Evolutionary conservation across 2,888 invertebrate genomes (phyloP).

Genomic region (Diadromus collaris): DNA sequence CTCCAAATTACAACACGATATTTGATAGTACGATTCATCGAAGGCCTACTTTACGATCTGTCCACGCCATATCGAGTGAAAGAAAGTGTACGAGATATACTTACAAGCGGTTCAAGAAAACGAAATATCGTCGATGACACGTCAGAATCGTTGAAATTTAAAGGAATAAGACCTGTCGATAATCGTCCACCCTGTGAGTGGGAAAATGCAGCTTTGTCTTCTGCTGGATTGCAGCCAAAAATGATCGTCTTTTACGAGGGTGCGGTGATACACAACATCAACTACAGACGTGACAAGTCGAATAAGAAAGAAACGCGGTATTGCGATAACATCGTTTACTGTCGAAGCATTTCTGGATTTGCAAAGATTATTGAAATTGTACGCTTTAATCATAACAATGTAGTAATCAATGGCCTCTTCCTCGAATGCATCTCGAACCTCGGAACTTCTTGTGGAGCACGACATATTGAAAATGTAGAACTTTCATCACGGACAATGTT

Average conservation of each 20-base stretch:
- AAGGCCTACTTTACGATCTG: too few species aligned
- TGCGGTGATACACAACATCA: not conserved
- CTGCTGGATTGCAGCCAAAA: conserved; percentile 7
- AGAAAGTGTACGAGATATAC: not conserved
- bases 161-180: not conserved
- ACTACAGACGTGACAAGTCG: not conserved
- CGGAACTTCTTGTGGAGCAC: conserved; percentile 6
- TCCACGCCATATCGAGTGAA: conserved; percentile 1
- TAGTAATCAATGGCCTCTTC: not conserved
- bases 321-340: conserved; percentile 20
- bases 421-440: not conserved
- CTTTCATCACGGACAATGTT: conserved; percentile 8
- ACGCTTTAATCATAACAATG: conserved; percentile 6
- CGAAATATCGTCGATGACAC: not conserved
- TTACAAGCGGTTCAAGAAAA: not conserved
- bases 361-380: conserved; percentile 10
- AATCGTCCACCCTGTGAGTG: not conserved
- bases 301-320: conserved; percentile 5
- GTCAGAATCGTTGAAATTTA: too few species aligned
- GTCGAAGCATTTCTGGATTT: conserved; percentile 11
- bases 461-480: conserved; percentile 14
- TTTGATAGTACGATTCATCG: conserved; percentile 8
- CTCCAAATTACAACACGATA: conserved; percentile 17
- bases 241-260: not conserved
- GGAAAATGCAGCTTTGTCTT: not conserved